Conservation (phyloP, 1,140 invertebrate species). For the Tigriopus japonicus region DNA sequence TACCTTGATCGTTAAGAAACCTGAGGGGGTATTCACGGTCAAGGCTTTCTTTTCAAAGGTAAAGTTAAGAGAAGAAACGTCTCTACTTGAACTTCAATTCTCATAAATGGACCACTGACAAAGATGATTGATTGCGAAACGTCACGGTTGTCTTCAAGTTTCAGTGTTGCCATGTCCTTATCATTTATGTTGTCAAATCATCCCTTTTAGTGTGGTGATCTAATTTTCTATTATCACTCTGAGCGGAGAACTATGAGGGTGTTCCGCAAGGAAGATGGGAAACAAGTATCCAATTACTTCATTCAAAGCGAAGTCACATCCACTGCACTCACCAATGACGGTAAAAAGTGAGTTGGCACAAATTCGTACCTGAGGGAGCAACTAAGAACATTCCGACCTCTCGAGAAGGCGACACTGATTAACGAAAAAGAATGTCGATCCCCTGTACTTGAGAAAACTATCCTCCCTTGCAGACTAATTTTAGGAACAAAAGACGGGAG, state of each 20-base stretch:
- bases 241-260: conserved; percentile 1
- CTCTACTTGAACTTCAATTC: no score
- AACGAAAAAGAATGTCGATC: neutral
- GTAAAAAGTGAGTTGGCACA: neutral
- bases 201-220: neutral
- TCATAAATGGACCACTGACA: no score
- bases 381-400: neutral
- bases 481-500: no score
- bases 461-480: neutral
- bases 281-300: conserved; percentile 3
- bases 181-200: neutral
- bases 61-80: neutral
- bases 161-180: neutral
- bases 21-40: neutral
- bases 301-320: neutral
- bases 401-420: no score
- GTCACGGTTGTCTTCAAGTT: neutral
- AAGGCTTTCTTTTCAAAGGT: neutral
- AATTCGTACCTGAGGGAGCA: neutral
- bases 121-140: no score
- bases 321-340: neutral
- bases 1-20: neutral
- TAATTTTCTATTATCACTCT: conserved; percentile 6
- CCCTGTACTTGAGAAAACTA: neutral
- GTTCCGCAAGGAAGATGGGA: neutral